A percentile compares a stretch with the other conserved stretches of the same genome.
These are phyloP conservation scores for Pantala flavescens DNA, from an alignment of 1,140 invertebrate genomes.

Conservation along the genomic window DNA sequence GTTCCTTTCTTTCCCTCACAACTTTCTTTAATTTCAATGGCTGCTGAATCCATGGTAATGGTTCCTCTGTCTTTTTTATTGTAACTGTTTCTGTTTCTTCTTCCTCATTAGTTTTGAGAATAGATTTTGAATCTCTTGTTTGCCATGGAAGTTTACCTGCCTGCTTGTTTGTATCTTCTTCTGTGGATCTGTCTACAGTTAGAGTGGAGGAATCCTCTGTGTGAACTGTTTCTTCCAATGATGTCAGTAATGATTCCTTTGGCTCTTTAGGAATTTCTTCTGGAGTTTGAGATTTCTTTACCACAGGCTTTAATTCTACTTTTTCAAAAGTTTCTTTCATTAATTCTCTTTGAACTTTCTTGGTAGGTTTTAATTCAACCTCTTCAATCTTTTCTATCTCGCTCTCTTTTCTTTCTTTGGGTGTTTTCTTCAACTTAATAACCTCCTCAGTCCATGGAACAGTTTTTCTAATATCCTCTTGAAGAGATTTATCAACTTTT, in stretches of 20 bases:
- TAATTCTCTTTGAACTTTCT: slow-evolving; percentile 30
- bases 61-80: slow-evolving; percentile 17
- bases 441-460: slow-evolving; percentile 41
- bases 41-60: slow-evolving; percentile 35
- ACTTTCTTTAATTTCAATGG: slow-evolving; percentile 32
- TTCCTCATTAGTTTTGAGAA: slow-evolving; percentile 13
- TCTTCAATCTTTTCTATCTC: slow-evolving; percentile 35
- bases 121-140: not conserved
- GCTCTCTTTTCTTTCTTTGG: slow-evolving; percentile 30
- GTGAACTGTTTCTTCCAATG: not conserved
- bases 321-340: slow-evolving; percentile 24
- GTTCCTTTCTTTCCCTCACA: slow-evolving; percentile 32
- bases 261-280: slow-evolving; percentile 16
- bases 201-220: not conserved
- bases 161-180: slow-evolving; percentile 7
- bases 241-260: not conserved
- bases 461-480: slow-evolving; percentile 23
- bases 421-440: slow-evolving; percentile 36
- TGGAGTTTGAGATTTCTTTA: slow-evolving; percentile 22
- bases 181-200: not conserved
- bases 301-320: slow-evolving; percentile 30
- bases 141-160: not conserved
- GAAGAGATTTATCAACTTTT: not conserved
- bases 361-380: slow-evolving; percentile 35
- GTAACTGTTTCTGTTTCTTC: slow-evolving; percentile 13